phyloP scores from a whole-genome alignment of 1,140 invertebrate genomes.

The Plectrocnemia conspersa region DNA sequence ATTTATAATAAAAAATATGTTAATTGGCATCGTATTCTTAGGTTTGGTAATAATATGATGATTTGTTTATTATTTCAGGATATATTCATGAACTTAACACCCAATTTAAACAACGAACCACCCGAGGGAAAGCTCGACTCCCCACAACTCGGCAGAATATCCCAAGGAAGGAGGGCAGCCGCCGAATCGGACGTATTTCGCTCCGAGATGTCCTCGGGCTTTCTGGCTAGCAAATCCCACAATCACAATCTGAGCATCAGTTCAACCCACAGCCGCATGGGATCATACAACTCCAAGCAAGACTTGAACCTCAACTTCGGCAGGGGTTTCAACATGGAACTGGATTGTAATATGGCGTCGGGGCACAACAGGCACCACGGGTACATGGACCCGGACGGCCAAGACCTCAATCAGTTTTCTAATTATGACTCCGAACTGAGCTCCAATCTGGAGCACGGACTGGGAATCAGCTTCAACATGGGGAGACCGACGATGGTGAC shows the following conservation, averaged over 20 bases:
- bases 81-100: constrained; percentile 57
- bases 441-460: neutral
- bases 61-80: constrained; percentile 46
- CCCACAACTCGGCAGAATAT: constrained; percentile 45
- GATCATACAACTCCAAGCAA: constrained; percentile 26
- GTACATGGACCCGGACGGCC: neutral
- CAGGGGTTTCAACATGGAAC: neutral
- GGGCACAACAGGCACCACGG: neutral
- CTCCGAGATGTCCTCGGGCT: too few species aligned
- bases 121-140: constrained; percentile 43
- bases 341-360: neutral
- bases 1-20: neutral
- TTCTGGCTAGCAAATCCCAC: constrained; percentile 51
- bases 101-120: constrained; percentile 42
- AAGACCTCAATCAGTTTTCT: neutral
- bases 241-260: constrained; percentile 45
- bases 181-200: constrained; percentile 57
- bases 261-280: constrained; percentile 37
- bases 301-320: neutral
- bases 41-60: neutral
- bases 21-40: neutral
- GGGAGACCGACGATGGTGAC: constrained; percentile 25
- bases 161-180: constrained; percentile 43
- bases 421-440: neutral
- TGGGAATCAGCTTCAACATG: neutral